These are phyloP conservation scores for Andrena bucephala DNA, from an alignment of 2,888 invertebrate species.

Conservation along the genomic window DNA sequence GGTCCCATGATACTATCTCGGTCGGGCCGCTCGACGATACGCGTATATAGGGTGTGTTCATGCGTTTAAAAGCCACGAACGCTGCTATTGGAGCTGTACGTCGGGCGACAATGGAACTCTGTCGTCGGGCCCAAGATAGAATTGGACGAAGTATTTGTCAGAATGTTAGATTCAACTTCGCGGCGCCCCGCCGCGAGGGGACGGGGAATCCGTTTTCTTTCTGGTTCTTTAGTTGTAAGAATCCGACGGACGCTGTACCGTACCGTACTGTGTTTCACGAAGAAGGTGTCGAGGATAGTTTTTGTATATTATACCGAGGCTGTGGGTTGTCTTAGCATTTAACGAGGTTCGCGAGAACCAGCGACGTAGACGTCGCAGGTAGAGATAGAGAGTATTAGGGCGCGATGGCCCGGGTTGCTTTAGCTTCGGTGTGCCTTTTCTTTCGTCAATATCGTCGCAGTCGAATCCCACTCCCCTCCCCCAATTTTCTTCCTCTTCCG, in stretches of 20 bases:
- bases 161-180: background rate
- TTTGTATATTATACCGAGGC: slow-evolving; percentile 73
- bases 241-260: slow-evolving; percentile 20
- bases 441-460: slow-evolving; percentile 55
- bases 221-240: slow-evolving; percentile 39
- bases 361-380: slow-evolving; percentile 48
- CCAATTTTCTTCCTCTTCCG: slow-evolving; percentile 9
- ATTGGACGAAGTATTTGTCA: background rate
- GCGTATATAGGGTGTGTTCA: background rate
- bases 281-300: slow-evolving; percentile 55
- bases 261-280: slow-evolving; percentile 14
- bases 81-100: background rate
- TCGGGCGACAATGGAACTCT: slow-evolving; percentile 4
- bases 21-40: slow-evolving; percentile 3
- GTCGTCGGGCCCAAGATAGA: background rate
- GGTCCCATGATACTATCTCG: slow-evolving; percentile 15
- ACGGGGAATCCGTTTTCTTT: slow-evolving; percentile 33
- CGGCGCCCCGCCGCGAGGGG: slow-evolving; percentile 11
- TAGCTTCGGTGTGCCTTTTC: slow-evolving; percentile 68
- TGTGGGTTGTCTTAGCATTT: slow-evolving; percentile 79
- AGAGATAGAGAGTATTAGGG: slow-evolving; percentile 67
- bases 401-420: slow-evolving; percentile 56
- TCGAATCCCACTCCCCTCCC: slow-evolving; percentile 26
- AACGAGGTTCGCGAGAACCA: slow-evolving; percentile 63
- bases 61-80: background rate